A percentile compares a stretch with the other conserved stretches of the same genome.
phyloP scores from a whole-genome alignment of 2,888 invertebrate species.

The Yponomeuta cagnagella region DNA sequence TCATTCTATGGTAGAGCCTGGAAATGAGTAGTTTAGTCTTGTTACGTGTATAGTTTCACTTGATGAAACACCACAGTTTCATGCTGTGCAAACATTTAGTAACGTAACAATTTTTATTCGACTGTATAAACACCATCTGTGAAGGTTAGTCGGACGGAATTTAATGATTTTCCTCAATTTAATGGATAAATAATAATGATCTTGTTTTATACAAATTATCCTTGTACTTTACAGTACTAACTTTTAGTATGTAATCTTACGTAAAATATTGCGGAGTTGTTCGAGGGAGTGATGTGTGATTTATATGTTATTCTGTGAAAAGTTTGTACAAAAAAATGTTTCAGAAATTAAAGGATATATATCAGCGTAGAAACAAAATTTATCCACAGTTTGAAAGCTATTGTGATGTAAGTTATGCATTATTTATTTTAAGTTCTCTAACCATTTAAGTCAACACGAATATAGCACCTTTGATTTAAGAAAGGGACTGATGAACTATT shows the following conservation, averaged over 20 bases:
- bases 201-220: neutral
- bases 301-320: neutral
- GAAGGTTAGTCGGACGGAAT: constrained; percentile 31
- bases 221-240: neutral
- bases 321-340: neutral
- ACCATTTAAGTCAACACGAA: too few species aligned
- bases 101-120: constrained; percentile 29
- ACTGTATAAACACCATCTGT: constrained; percentile 39
- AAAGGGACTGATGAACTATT: too few species aligned
- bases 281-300: neutral
- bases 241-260: neutral
- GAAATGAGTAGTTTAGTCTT: neutral
- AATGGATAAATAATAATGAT: neutral
- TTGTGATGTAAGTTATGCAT: neutral
- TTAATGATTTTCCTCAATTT: constrained; percentile 28
- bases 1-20: neutral
- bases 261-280: neutral
- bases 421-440: neutral
- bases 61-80: constrained; percentile 13
- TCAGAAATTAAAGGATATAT: neutral
- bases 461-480: too few species aligned
- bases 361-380: neutral
- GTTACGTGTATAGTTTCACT: neutral
- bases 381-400: neutral
- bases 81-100: constrained; percentile 20